Evolutionary conservation across 1,140 invertebrate genomes (phyloP).

Genomic region (Drosophila pectinifera): DNA sequence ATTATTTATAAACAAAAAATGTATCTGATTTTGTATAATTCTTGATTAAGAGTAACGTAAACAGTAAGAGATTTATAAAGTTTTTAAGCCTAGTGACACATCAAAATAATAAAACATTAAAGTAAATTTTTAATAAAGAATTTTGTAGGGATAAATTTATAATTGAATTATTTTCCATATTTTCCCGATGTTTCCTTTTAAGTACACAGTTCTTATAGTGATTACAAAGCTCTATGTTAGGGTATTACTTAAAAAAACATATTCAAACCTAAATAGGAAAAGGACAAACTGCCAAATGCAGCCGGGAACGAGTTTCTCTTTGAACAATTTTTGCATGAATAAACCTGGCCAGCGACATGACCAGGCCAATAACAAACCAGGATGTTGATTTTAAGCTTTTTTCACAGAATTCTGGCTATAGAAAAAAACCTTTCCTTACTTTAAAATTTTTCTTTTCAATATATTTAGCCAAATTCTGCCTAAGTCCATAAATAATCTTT

Average conservation of each 20-base stretch:
- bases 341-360: slow-evolving; percentile 46
- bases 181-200: neutral
- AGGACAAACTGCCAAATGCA: slow-evolving; percentile 76
- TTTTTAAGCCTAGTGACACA: too few relatives aligned
- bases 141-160: too few relatives aligned
- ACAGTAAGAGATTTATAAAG: too few relatives aligned
- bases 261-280: slow-evolving; percentile 2
- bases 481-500: fast-evolving
- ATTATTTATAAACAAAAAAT: too few relatives aligned
- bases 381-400: slow-evolving; percentile 9
- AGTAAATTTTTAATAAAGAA: too few relatives aligned
- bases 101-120: too few relatives aligned
- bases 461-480: neutral
- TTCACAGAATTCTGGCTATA: slow-evolving; percentile 8
- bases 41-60: too few relatives aligned
- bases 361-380: slow-evolving; percentile 27
- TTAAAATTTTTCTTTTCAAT: too few relatives aligned
- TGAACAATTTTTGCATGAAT: slow-evolving; percentile 81
- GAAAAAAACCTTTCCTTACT: neutral
- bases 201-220: too few relatives aligned
- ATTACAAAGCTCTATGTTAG: neutral
- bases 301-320: slow-evolving; percentile 63
- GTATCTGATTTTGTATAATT: too few relatives aligned
- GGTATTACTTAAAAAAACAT: slow-evolving; percentile 9
- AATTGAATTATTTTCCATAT: neutral